Evolutionary conservation across 1,140 invertebrate species (phyloP), one percentile per base, ranked within the genome.

Genomic region (Goniozus legneri): DNA sequence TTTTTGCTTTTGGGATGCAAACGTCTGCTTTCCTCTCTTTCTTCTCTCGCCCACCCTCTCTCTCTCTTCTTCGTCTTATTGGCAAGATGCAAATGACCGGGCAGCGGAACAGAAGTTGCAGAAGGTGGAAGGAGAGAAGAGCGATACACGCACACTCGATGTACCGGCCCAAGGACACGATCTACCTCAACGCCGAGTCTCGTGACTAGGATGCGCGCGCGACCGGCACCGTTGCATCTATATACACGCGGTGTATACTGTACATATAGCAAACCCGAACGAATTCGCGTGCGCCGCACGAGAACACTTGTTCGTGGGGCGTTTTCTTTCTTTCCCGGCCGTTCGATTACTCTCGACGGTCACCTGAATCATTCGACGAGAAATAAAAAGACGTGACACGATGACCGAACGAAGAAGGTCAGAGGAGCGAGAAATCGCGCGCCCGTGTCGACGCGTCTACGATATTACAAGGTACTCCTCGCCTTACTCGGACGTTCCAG

Each of bases 121-220:
- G 8, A 33, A 41, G 22, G 18, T 8, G 36, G 22, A 35, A 35
- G 31, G 15, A 21, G 18, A 33, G 10, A 44, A 18, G 12, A 40
- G 36, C 34, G 19, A 46, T 37, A 24, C 31, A 27, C 24, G 37
- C 18, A 2, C 44, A 14, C 2, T 38, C 30, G 41, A 49, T 58
- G 43, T 50, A 50, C 39, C 45, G 51, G n/a, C 52, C 52, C 62
- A 65, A 65, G 62, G 60, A 63, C 62, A 65, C 49, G 60, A 56
- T 61, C 52, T 54, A 57, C 45, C 56, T 53, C 48, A 53, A 60
- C 52, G 45, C 47, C 47, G 47, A 47, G 41, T 47, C 47, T 55
- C 54, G 52, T 54, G 56, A 63, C 58, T 52, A 60, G 58, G 58
- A 61, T 56, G 35, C 34, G 30, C 32, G 22, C n/a, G n/a, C n/a